Evolutionary conservation across 2,888 invertebrate genomes (phyloP).

Genomic region (Dichetophora obliterata): DNA sequence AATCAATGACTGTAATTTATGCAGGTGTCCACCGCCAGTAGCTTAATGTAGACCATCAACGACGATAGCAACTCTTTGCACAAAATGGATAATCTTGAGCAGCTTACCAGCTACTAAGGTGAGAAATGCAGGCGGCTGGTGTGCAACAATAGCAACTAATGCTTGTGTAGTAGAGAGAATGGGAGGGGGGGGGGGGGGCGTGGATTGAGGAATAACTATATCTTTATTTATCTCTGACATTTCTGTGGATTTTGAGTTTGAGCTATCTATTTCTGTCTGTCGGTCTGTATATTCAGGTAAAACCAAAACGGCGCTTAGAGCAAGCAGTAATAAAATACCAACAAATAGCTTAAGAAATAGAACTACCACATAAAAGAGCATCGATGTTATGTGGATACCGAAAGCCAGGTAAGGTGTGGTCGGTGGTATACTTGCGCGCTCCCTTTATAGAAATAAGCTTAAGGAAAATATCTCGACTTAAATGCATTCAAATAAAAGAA

Average conservation of each 20-base stretch:
- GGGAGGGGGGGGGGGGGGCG: too few relatives aligned
- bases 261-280: too few relatives aligned
- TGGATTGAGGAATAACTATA: neutral
- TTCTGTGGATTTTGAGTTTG: neutral
- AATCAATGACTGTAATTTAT: neutral
- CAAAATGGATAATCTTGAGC: neutral
- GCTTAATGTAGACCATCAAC: neutral
- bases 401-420: neutral
- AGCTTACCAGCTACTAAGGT: neutral
- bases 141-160: neutral
- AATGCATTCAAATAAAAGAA: conserved; percentile 18
- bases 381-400: neutral
- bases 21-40: neutral
- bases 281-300: neutral
- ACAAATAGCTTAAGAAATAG: neutral
- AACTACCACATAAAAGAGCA: conserved; percentile 6
- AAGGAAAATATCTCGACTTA: neutral
- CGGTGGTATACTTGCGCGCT: too few relatives aligned
- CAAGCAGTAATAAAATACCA: neutral
- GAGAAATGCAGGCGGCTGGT: neutral
- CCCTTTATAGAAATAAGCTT: neutral
- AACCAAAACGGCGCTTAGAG: neutral
- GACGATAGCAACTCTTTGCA: neutral
- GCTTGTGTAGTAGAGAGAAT: neutral
- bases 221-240: conserved; percentile 1